These are phyloP conservation scores for Eurypyga helias DNA, from an alignment of 2,113 vertebrate species.

Conservation along the genomic window DNA sequence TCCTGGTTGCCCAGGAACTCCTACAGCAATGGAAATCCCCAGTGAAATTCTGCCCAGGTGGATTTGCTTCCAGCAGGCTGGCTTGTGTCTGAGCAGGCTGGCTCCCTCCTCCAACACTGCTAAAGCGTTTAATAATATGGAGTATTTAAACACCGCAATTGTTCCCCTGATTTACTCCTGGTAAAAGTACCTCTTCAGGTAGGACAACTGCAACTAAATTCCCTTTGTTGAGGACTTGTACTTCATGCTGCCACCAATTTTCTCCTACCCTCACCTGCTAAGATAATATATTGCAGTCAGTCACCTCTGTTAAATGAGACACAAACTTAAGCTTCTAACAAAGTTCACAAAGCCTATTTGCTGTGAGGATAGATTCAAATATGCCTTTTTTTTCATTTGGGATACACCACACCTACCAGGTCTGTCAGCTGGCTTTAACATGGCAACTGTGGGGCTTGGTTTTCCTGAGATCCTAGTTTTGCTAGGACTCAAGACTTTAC, in stretches of 20 bases:
- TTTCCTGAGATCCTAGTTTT: not conserved
- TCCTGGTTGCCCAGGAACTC: not conserved
- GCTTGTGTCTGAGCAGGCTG: accelerated
- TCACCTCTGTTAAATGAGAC: not conserved
- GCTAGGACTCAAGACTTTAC: not conserved
- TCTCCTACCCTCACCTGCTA: not conserved
- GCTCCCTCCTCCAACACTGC: not conserved
- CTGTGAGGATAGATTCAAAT: not conserved
- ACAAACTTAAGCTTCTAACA: not conserved
- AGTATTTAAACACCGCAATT: not conserved
- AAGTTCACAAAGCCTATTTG: not conserved
- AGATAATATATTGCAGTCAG: not conserved
- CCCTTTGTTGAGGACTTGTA: not conserved
- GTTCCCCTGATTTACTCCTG: not conserved
- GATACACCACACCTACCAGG: not conserved
- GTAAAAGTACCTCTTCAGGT: not conserved
- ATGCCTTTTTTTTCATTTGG: not conserved
- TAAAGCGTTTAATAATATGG: accelerated
- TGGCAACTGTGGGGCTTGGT: accelerated
- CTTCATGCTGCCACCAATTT: not conserved
- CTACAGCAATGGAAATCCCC: not conserved
- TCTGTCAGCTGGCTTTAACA: not conserved
- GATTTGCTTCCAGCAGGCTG: not conserved
- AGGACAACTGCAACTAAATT: not conserved
- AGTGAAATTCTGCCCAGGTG: not conserved